A percentile compares a stretch with the other conserved stretches of the same genome.
Conservation (phyloP, 2,797 vertebrate species). For the Sarcoramphus papa region DNA sequence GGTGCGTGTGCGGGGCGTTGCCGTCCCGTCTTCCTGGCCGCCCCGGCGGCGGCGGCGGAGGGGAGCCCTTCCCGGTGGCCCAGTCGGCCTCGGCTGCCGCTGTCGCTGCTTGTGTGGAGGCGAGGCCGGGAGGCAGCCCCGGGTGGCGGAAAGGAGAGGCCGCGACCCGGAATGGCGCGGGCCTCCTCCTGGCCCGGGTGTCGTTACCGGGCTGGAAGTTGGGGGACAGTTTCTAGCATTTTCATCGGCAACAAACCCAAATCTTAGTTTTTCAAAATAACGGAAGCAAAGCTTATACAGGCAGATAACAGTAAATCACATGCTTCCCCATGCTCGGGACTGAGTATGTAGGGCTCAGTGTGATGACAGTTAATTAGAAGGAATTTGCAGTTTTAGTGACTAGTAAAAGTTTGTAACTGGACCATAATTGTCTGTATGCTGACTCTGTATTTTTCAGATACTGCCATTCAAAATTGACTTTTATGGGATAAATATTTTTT, state of each 20-base stretch:
- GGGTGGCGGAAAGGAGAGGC: neutral
- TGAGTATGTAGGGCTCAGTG: neutral
- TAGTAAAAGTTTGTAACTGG: neutral
- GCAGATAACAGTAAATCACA: rapidly evolving
- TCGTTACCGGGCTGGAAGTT: too few relatives aligned
- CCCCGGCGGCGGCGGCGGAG: neutral
- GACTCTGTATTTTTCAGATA: neutral
- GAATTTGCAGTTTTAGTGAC: neutral
- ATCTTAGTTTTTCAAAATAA: rapidly evolving
- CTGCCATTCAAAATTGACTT: neutral
- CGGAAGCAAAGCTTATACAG: rapidly evolving
- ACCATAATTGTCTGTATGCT: neutral
- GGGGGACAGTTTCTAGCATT: neutral
- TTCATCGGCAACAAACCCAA: neutral
- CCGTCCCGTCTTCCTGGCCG: neutral
- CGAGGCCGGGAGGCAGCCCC: neutral
- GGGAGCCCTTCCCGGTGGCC: neutral
- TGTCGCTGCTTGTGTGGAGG: neutral
- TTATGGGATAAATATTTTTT: neutral
- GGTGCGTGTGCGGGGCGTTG: neutral
- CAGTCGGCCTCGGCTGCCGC: neutral
- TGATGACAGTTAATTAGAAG: neutral
- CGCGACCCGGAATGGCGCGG: neutral
- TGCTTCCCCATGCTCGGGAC: rapidly evolving
- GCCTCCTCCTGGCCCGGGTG: too few relatives aligned